Evolutionary conservation across 1,140 invertebrate genomes (phyloP), one percentile per base, ranked within the genome.

Genomic region (Trypoxylus dichotomus): DNA sequence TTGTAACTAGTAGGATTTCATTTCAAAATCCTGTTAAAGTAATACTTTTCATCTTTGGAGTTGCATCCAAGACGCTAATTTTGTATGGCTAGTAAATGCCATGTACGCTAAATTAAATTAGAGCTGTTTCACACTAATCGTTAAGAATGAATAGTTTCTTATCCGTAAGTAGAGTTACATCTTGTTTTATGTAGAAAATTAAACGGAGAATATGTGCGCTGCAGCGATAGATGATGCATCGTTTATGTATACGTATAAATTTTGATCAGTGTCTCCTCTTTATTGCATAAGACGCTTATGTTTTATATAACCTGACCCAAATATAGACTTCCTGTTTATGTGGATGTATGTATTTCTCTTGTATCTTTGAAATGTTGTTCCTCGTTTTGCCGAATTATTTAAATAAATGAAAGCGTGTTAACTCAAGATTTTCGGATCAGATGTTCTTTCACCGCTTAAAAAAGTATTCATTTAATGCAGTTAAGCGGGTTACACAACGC

Each of bases 291-390:
- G 60, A 27, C 27, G 27, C 60, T 27, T 68, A 27, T 68, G 60
- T 24, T 68, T 68, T 68, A 68, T 68, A 29, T 68, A 68, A 68
- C 60, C 60, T 29, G 60, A 27, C 24, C 60, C 27, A 2, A 68
- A 68, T 68, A 68, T 6, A 1, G 27, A 68, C 60, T 68, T 68
- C 60, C 60, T 68, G 60, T 68, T 68, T 68, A 68, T 27, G 27
- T 27, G 11, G 42, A 43, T 6, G 1, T n/a, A 60, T 24, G 21
- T 19, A 29, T 68, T 68, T 27, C 6, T 6, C 60, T 27, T 24
- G 0, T 68, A 68, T 68, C 60, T 6, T 24, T 11, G 60, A 27
- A 68, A 68, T 63, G 19, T 27, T 24, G 0, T 27, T 63, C 25
- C 10, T 63, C 19, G 21, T 3, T 19, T 19, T 24, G 60, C n/a